Evolutionary conservation across 2,797 vertebrate species (phyloP).

Genomic region (Peromyscus aztecus): DNA sequence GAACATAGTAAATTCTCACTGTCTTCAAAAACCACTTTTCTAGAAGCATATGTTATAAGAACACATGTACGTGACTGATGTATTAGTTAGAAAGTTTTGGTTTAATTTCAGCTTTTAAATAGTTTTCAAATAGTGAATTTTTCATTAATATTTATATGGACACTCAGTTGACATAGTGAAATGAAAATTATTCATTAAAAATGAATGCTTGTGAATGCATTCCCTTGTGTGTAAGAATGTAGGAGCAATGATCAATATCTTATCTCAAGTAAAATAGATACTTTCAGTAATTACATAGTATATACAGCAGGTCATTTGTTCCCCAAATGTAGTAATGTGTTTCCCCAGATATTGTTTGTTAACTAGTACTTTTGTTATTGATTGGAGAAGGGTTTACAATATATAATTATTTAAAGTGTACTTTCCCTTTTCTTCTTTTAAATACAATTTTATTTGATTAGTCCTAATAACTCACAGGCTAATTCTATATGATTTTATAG

Average conservation of each 20-base stretch:
- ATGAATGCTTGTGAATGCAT: not conserved
- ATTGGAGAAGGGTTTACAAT: not conserved
- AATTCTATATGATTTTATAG: not conserved
- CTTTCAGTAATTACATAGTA: not conserved
- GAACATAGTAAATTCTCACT: not conserved
- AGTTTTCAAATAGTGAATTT: not conserved
- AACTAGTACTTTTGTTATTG: slow-evolving; percentile 7
- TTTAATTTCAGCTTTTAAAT: not conserved
- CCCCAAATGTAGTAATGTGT: not conserved
- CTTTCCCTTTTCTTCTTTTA: not conserved
- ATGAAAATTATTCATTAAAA: not conserved
- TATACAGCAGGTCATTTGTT: not conserved
- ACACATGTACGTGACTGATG: not conserved
- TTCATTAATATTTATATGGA: not conserved
- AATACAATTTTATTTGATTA: not conserved
- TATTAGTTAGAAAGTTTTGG: not conserved
- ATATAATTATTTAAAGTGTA: not conserved
- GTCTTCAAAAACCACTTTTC: not conserved
- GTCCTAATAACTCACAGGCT: not conserved
- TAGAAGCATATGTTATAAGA: not conserved
- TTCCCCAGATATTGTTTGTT: slow-evolving; percentile 19
- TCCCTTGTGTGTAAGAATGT: not conserved
- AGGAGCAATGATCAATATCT: not conserved
- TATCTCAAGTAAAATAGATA: slow-evolving; percentile 3
- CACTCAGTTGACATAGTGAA: not conserved